Evolutionary conservation across 2,888 invertebrate species (phyloP).

Genomic region (Aleiodes testaceus): DNA sequence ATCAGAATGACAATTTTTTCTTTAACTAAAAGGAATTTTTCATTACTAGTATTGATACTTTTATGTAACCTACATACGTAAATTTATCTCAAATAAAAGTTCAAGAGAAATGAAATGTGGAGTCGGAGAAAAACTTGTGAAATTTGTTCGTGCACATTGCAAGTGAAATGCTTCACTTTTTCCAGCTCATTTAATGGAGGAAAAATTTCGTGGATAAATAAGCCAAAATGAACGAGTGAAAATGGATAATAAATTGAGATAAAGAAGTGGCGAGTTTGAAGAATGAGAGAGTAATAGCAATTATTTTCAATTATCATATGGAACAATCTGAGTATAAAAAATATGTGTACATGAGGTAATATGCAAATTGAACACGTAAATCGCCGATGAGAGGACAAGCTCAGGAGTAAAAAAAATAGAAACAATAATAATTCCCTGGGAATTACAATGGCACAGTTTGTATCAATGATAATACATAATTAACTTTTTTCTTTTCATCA

Average conservation of each 20-base stretch:
- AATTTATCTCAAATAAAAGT: not conserved
- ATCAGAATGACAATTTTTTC: not conserved
- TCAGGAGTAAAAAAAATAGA: too few species aligned
- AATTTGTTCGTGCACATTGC: constrained; percentile 51
- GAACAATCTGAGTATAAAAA: constrained; percentile 16
- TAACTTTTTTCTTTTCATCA: not conserved
- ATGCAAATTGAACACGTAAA: constrained; percentile 23
- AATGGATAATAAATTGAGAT: not conserved
- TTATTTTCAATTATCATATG: not conserved
- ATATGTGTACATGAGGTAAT: not conserved
- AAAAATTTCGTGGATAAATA: constrained; percentile 30
- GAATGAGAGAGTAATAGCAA: not conserved
- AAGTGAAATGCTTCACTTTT: constrained; percentile 38
- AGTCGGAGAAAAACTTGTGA: constrained; percentile 40
- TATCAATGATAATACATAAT: not conserved
- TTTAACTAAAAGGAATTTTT: too few species aligned
- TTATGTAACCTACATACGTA: not conserved
- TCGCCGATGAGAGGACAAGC: not conserved
- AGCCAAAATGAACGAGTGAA: constrained; percentile 8
- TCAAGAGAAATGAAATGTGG: constrained; percentile 42
- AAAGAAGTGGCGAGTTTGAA: not conserved
- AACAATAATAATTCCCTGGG: too few species aligned
- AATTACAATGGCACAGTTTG: too few species aligned
- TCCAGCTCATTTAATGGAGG: not conserved
- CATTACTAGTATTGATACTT: not conserved